Percentiles rank a stretch among this genome's conserved stretches.
Conservation (phyloP, 2,113 vertebrate genomes). For the Fukomys damarensis region DNA sequence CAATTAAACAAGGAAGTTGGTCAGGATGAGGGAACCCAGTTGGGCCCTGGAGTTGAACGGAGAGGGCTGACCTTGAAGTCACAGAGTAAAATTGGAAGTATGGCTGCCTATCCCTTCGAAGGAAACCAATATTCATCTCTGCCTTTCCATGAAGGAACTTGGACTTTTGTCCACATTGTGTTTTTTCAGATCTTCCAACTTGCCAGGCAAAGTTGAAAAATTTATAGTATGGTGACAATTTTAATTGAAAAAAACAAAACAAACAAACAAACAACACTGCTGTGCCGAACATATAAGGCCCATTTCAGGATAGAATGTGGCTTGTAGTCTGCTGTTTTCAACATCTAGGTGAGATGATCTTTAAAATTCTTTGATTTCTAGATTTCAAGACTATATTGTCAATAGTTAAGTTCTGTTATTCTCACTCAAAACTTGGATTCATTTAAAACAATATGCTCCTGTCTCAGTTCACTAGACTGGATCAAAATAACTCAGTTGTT, state of each 20-base stretch:
- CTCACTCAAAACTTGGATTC: neutral
- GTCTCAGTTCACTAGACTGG: conserved; percentile 25
- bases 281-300: neutral
- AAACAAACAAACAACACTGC: no score
- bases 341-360: neutral
- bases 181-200: neutral
- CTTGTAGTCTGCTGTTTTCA: neutral
- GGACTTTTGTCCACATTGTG: neutral
- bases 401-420: neutral
- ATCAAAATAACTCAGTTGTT: conserved; percentile 43
- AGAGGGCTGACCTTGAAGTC: neutral
- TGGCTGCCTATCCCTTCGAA: rapidly evolving
- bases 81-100: neutral
- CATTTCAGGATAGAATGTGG: neutral
- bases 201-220: neutral
- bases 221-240: neutral
- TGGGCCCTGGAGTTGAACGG: neutral
- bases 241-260: conserved; percentile 18
- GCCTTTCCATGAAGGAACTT: neutral
- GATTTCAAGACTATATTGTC: neutral
- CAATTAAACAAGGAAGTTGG: neutral
- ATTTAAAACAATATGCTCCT: neutral
- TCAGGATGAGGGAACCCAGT: neutral
- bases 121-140: neutral
- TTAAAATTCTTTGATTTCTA: conserved; percentile 27